Evolutionary conservation across 2,888 invertebrate genomes (phyloP), one percentile per base, ranked within the genome.

Genomic region (Lomographa bimaculata): DNA sequence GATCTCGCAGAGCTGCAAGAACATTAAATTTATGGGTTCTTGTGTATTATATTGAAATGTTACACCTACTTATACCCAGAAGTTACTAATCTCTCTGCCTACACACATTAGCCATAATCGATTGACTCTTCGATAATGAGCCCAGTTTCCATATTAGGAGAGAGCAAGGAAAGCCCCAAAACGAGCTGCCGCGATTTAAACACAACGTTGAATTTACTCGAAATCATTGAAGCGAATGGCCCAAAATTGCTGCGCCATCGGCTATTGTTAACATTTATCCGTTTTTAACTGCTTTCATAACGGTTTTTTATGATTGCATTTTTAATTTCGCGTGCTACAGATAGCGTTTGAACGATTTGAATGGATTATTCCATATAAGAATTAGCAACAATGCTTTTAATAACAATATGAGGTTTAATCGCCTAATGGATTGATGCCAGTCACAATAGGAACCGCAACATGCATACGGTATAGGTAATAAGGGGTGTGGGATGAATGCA

Each of bases 401-500:
- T 69, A 71, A 79, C 77, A 81, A 84, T 76, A 64, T 62, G 60
- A 52, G 71, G 72, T 76, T 82, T 85, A 84, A 84, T 82, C 77
- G 70, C 67, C 71, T 85, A 85, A 86, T 86, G 85, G 83, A 74
- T 80, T 64, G 76, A 74, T 75, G 75, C 70, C 67, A 71, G 71
- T 73, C 63, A 84, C 79, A 79, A 81, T 81, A 64, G 70, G 62
- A 67, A 79, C 81, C 83, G 75, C 82, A 79, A 79, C 78, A 77
- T 82, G 83, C 82, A 80, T 78, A 80, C 74, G 70, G 73, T 82
- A 80, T 77, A 80, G 74, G 75, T 71, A 81, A 82, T 83, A 80
- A 78, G 76, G 86, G 86, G 85, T 83, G 83, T 73, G 69, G 72
- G 69, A 76, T 77, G 82, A 82, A 85, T 80, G 80, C 77, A 76